A percentile compares a stretch with the other conserved stretches of the same genome.
These are phyloP conservation scores for Sciaenops ocellatus DNA, from an alignment of 2,797 vertebrate genomes.

Conservation along the genomic window DNA sequence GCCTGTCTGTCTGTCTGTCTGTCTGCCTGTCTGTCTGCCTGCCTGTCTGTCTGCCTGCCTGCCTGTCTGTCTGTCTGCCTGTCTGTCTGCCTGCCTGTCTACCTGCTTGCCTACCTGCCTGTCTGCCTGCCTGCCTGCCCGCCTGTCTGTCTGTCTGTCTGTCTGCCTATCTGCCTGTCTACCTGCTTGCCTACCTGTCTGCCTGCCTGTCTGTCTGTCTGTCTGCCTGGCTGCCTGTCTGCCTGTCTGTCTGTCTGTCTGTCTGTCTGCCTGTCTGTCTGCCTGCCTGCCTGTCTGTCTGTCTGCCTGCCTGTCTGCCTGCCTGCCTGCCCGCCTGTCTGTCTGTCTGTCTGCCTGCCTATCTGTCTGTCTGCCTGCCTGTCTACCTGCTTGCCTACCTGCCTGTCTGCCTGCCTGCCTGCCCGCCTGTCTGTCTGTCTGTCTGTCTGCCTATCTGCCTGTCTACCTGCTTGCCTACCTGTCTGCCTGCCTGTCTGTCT, in stretches of 20 bases:
- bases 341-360: too few relatives aligned
- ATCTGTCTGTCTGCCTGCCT: background rate
- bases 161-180: too few relatives aligned
- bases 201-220: slow-evolving; percentile 31
- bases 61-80: slow-evolving; percentile 38
- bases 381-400: too few relatives aligned
- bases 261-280: background rate
- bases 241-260: slow-evolving; percentile 28
- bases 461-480: too few relatives aligned
- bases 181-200: too few relatives aligned
- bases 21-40: slow-evolving; percentile 25
- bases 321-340: background rate
- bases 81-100: background rate
- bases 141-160: slow-evolving; percentile 33
- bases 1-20: slow-evolving; percentile 31
- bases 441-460: too few relatives aligned
- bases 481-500: too few relatives aligned
- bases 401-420: too few relatives aligned
- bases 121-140: too few relatives aligned
- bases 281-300: background rate
- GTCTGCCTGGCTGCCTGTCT: too few relatives aligned
- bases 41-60: background rate
- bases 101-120: too few relatives aligned
- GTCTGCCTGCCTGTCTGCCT: too few relatives aligned
- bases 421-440: background rate